phyloP scores from a whole-genome alignment of 2,797 vertebrate species.

The Hippoglossus hippoglossus region DNA sequence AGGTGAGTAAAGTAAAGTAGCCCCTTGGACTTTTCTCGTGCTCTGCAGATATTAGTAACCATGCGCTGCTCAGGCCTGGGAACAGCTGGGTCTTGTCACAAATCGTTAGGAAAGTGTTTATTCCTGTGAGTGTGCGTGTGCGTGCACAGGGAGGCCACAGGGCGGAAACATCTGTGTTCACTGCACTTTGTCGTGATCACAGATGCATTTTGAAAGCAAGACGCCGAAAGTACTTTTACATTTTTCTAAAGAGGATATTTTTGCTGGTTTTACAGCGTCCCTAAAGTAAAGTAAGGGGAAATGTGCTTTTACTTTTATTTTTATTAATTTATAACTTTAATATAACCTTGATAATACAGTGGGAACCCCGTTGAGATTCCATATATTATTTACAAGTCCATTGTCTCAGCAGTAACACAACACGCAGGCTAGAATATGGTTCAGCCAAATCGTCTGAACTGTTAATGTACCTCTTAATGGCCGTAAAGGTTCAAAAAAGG shows the following conservation, averaged over 20 bases:
- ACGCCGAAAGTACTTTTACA: no score
- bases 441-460: no score
- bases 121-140: constrained; percentile 17
- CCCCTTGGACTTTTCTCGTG: not conserved
- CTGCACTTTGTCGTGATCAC: constrained; percentile 3
- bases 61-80: constrained; percentile 24
- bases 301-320: not conserved
- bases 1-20: constrained; percentile 2
- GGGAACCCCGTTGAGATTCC: no score
- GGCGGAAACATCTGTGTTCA: constrained; percentile 31
- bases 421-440: no score
- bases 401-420: no score
- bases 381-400: no score
- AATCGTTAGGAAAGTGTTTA: constrained; percentile 44
- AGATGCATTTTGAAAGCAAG: constrained; percentile 2
- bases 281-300: not conserved
- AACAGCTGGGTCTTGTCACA: constrained; percentile 50
- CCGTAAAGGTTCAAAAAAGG: no score
- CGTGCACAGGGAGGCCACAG: constrained; percentile 28
- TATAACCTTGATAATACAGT: not conserved
- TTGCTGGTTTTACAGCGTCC: not conserved
- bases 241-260: not conserved
- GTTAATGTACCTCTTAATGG: no score
- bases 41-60: constrained; percentile 28
- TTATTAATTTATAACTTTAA: not conserved